Evolutionary conservation across 37 sponge, comb jelly and placozoan species (phyloP), one percentile per base, ranked within the genome.

Genomic region (Diacarnus erythraeanus): DNA sequence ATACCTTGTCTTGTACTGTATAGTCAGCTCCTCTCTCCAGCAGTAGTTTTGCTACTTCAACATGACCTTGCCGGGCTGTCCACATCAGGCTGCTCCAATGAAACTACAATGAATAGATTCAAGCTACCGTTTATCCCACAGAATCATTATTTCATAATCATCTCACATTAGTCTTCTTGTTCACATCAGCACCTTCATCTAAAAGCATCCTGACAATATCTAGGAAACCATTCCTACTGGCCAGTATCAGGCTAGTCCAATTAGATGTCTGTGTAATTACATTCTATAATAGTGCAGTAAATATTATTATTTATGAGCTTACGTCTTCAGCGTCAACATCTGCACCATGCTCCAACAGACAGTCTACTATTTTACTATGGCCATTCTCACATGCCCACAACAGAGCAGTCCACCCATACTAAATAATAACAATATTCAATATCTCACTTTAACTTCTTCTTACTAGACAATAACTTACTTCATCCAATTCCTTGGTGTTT

Each of bases 371-470:
- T 18, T 65, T 35, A 2, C 3, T 35, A 65, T 65, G 66, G 66
- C 35, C 35, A 65, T 65, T 65, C 66, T 65, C 34, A 65, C 66
- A 65, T 25, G 66, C 66, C 66, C 66, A 65, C 66, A 65, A 31
- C 34, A 65, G 9, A 65, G 66, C 33, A 65, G 66, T 65, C 66
- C 66, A 65, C 2, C 34, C 33, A 30, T 31, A 65, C 66, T 65
- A 30, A 3, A 60, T 12, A 47, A 6, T 12, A 47, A 15, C 51
- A 47, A 47, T 12, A 47, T 47, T 47, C 51, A 47, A 15, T 6
- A 15, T 15, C 6, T 47, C 51, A 47, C 10, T 15, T 47, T 15
- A 47, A 12, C 6, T 15, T 12, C 12, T 15, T 6, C 51, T 47
- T 15, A 15, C 6, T 6, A 12, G 10, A 47, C 12, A 15, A 47